phyloP scores from a whole-genome alignment of 2,888 invertebrate genomes.

The Cotesia congregata region DNA sequence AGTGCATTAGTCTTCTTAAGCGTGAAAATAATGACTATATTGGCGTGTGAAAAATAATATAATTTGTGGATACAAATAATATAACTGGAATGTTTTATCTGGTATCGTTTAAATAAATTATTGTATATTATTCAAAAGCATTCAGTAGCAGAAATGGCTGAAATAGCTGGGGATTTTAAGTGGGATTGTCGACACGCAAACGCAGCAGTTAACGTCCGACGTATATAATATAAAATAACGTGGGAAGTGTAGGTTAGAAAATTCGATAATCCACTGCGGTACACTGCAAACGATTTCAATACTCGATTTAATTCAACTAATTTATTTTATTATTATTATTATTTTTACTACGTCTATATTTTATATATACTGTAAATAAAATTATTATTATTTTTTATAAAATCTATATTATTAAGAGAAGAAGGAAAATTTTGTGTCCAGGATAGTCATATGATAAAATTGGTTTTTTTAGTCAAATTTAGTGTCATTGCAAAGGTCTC shows the following conservation, averaged over 20 bases:
- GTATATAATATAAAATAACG: neutral
- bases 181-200: conserved; percentile 9
- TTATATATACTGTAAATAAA: neutral
- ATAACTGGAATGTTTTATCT: neutral
- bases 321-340: neutral
- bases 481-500: no score
- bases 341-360: neutral
- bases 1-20: neutral
- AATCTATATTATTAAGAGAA: no score
- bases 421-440: no score
- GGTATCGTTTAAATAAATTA: neutral
- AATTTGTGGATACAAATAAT: neutral
- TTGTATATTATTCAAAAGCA: neutral
- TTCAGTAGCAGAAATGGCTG: neutral
- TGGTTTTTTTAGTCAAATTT: no score
- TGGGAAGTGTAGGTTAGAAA: neutral
- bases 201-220: neutral
- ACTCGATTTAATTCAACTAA: neutral
- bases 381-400: neutral
- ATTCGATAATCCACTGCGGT: conserved; percentile 16
- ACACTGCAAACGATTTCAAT: conserved; percentile 7
- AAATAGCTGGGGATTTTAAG: conserved; percentile 14
- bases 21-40: neutral
- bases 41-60: neutral
- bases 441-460: no score